Evolutionary conservation across 2,797 vertebrate species (phyloP).

Genomic region (Leptoclinus maculatus): DNA sequence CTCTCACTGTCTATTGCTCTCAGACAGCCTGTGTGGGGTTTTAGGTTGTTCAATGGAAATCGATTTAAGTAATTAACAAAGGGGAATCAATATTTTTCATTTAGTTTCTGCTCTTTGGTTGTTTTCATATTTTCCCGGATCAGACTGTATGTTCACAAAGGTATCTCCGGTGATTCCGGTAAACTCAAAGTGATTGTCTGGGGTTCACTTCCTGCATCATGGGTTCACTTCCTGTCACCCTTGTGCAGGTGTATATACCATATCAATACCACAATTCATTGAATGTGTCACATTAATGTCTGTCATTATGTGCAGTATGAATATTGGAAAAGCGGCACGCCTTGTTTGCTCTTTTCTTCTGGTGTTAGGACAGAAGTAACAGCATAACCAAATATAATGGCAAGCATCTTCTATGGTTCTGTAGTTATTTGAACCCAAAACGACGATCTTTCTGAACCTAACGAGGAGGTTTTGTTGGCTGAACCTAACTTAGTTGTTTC

Average conservation of each 20-base stretch:
- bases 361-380: too few species aligned
- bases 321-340: background rate
- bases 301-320: background rate
- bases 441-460: too few species aligned
- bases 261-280: background rate
- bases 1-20: slow-evolving; percentile 1
- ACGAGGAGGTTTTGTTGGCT: background rate
- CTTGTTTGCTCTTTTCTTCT: background rate
- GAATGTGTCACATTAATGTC: background rate
- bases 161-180: background rate
- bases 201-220: background rate
- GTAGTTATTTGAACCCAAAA: too few species aligned
- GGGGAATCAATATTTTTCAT: slow-evolving; percentile 31
- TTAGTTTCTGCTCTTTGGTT: slow-evolving; percentile 1
- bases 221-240: background rate
- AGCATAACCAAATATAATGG: too few species aligned
- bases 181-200: background rate
- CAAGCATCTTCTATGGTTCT: too few species aligned
- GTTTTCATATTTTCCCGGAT: background rate
- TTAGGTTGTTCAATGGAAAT: slow-evolving; percentile 26
- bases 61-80: slow-evolving; percentile 19
- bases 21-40: background rate
- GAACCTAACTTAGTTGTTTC: too few species aligned
- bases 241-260: too few species aligned
- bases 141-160: background rate